Evolutionary conservation across 2,888 invertebrate species (phyloP).

Genomic region (Crepidodera aurea): DNA sequence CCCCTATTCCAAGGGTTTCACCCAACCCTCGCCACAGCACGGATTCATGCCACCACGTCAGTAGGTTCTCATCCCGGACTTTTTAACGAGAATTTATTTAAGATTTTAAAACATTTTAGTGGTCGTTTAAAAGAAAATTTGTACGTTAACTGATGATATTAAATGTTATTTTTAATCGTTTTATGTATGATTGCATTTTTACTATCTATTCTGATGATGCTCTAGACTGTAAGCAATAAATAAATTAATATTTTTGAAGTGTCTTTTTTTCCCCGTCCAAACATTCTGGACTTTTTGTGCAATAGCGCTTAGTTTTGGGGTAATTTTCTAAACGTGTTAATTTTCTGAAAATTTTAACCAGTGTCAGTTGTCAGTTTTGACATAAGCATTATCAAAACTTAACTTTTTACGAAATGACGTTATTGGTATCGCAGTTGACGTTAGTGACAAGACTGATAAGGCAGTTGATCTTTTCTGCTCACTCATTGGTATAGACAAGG

Average conservation of each 20-base stretch:
- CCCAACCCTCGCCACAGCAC: conserved; percentile 54
- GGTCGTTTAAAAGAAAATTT: conserved; percentile 33
- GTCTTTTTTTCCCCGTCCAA: too few relatives aligned
- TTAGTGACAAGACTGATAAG: too few relatives aligned
- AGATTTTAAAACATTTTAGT: conserved; percentile 36
- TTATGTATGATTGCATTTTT: conserved; percentile 38
- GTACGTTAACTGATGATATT: conserved; percentile 39
- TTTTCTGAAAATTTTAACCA: too few relatives aligned
- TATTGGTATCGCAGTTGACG: too few relatives aligned
- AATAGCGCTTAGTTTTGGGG: too few relatives aligned
- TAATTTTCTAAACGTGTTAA: too few relatives aligned
- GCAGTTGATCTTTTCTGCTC: too few relatives aligned
- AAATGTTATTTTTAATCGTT: conserved; percentile 40
- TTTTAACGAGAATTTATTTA: conserved; percentile 27
- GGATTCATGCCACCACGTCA: conserved; percentile 57
- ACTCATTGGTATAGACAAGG: too few relatives aligned
- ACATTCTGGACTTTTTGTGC: too few relatives aligned
- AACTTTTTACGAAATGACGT: too few relatives aligned
- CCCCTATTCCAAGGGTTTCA: conserved; percentile 57
- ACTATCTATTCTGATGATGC: conserved; percentile 36
- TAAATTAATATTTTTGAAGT: conserved; percentile 32
- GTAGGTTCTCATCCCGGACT: conserved; percentile 32
- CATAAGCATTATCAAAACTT: too few relatives aligned
- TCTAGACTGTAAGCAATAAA: conserved; percentile 41
- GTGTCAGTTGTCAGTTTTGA: too few relatives aligned